Percentiles rank a stretch among this genome's conserved stretches.
Conservation (phyloP, 2,113 vertebrate genomes). For the Mustela lutreola region DNA sequence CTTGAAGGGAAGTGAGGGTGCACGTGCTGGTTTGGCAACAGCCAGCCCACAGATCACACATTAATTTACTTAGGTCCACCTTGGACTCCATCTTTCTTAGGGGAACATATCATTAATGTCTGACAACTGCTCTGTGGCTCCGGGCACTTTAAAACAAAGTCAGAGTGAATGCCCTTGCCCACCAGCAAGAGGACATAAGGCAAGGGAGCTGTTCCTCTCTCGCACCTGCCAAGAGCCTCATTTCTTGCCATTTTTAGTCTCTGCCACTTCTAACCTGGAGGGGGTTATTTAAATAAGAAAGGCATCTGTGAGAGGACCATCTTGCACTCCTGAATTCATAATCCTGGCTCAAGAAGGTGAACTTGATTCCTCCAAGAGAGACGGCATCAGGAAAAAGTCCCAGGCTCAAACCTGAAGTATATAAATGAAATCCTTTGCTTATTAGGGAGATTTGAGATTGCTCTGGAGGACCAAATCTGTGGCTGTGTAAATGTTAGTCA, state of each 20-base stretch:
- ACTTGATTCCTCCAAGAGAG: constrained; percentile 54
- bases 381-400: background rate
- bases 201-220: background rate
- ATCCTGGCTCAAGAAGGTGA: constrained; percentile 48
- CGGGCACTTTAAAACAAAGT: constrained; percentile 63
- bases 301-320: constrained; percentile 3
- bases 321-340: constrained; percentile 8
- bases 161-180: constrained; percentile 27
- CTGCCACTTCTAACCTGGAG: constrained; percentile 37
- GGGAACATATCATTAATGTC: constrained; percentile 70
- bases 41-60: background rate
- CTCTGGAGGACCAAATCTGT: background rate
- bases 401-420: background rate
- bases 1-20: constrained; percentile 36
- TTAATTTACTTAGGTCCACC: constrained; percentile 59
- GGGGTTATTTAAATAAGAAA: constrained; percentile 61
- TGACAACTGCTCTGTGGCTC: constrained; percentile 73
- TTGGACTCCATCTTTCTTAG: constrained; percentile 66
- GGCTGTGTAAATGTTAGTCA: background rate
- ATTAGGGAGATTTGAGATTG: background rate
- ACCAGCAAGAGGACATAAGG: constrained; percentile 42
- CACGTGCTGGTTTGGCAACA: background rate
- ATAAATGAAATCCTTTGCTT: background rate
- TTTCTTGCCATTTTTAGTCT: constrained; percentile 59
- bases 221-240: background rate